Conservation (phyloP, 2,113 vertebrate species). For the Hippocampus abdominalis region DNA sequence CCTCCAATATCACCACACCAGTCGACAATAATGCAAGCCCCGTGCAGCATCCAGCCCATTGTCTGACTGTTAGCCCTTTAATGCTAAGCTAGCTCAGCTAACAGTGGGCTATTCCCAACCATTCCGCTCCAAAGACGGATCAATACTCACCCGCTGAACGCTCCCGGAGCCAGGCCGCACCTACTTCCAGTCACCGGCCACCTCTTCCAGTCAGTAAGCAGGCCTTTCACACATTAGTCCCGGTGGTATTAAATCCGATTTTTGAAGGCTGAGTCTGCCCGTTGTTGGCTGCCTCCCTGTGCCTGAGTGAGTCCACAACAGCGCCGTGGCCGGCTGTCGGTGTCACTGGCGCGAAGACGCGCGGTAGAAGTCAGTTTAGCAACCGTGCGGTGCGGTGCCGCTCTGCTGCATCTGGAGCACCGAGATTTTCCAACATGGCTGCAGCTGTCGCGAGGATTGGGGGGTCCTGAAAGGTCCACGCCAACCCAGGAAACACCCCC, state of each 20-base stretch:
- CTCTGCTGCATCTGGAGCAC: conserved; percentile 27
- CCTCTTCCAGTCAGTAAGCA: conserved; percentile 8
- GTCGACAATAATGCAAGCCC: conserved; percentile 17
- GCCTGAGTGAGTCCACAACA: conserved; percentile 63
- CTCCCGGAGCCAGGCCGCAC: conserved; percentile 35
- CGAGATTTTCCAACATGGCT: conserved; percentile 60
- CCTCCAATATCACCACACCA: background rate
- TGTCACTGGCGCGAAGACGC: conserved; percentile 52
- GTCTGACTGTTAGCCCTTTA: conserved; percentile 58
- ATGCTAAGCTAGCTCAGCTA: conserved; percentile 69
- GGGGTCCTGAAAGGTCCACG: background rate
- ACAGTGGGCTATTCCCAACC: conserved; percentile 53
- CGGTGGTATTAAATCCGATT: conserved; percentile 30
- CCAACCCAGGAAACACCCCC: background rate
- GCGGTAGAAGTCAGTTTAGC: conserved; percentile 30
- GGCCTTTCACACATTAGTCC: background rate
- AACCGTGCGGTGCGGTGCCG: background rate
- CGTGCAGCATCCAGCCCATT: conserved; percentile 48
- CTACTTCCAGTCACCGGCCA: conserved; percentile 26
- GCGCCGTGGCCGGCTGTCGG: conserved; percentile 64
- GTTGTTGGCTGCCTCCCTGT: conserved; percentile 30
- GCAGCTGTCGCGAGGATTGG: conserved; percentile 37
- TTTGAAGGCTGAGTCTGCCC: conserved; percentile 21
- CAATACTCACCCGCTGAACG: conserved; percentile 60
- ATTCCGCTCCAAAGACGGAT: conserved; percentile 44